Percentiles rank a stretch among this genome's conserved stretches.
Evolutionary conservation across 2,113 vertebrate species (phyloP).

Genomic region (Corythornis madagascariensis): DNA sequence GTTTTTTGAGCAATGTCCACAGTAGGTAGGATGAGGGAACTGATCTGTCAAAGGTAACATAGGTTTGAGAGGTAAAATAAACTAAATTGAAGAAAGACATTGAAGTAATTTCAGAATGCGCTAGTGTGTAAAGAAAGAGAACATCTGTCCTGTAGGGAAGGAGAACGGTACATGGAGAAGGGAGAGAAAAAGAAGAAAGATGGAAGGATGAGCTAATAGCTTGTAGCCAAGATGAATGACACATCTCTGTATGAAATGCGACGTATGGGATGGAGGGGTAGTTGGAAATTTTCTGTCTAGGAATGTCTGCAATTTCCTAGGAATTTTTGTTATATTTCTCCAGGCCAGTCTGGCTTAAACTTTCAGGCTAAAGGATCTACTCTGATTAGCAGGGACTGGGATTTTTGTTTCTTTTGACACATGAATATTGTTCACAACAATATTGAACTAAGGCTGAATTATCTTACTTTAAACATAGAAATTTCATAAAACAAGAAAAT

Average conservation of each 20-base stretch:
- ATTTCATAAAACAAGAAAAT: background rate
- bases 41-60: background rate
- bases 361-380: background rate
- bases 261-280: background rate
- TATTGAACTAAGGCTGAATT: background rate
- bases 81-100: background rate
- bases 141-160: background rate
- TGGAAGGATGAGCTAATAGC: background rate
- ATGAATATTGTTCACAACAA: background rate
- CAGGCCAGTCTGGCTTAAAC: background rate
- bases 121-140: background rate
- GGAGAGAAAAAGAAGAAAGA: background rate
- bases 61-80: background rate
- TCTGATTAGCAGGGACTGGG: background rate
- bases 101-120: background rate
- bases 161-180: background rate
- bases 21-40: background rate
- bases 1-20: background rate
- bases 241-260: background rate
- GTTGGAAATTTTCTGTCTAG: background rate
- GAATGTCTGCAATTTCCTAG: background rate
- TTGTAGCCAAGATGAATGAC: background rate
- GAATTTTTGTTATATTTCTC: background rate
- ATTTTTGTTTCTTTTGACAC: background rate
- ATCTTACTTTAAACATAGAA: background rate